Base-by-base conservation (phyloP, 2,888 invertebrate genomes). In the Philopedon plagiatum region DNA sequence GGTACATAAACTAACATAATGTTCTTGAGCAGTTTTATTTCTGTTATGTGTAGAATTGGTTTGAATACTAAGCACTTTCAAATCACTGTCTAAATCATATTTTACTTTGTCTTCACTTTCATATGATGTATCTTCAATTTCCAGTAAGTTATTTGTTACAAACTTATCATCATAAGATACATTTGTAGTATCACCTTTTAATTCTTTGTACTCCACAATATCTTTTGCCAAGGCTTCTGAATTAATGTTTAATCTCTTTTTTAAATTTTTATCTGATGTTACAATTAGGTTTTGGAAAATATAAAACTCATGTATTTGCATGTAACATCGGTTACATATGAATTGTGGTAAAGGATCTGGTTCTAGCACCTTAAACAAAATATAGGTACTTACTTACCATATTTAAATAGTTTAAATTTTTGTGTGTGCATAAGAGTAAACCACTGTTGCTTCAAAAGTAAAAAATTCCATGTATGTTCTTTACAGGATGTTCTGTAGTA, bases 301-400 rank as follows among this genome's bases (percentile, higher is more conserved):
- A 23, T 49, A 64, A 46, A 62, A 58, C 18, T 63, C 18, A n/a
- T 64, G 26, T 29, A 70, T 19, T 13, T 46, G 56, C 11, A 8
- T 13, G 23, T 56, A 64, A 23, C 70, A 70, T 18, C 29, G 23
- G 29, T 44, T 39, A 39, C 70, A 70, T 13, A 70, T 58, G 11
- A 8, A 58, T 34, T 70, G 63, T 23, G 63, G 39, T 49, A 68
- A 29, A 21, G 49, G n/a, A 15, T 64, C 70, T 9, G 29, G n/a
- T 19, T 70, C 64, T 13, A 62, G 18, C 18, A 70, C 51, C 70
- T 70, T 18, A 32, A 62, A 37, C 7, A 26, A 18, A 39, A 18
- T 9, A 18, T 39, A 32, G 5, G 18, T 26, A 21, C 37, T 8
- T 23, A 41, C 8, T 18, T 23, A 61, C 8, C n/a, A 23, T 1